A percentile compares a stretch with the other conserved stretches of the same genome.
phyloP scores from a whole-genome alignment of 2,113 vertebrate species.

The Apodemus speciosus region DNA sequence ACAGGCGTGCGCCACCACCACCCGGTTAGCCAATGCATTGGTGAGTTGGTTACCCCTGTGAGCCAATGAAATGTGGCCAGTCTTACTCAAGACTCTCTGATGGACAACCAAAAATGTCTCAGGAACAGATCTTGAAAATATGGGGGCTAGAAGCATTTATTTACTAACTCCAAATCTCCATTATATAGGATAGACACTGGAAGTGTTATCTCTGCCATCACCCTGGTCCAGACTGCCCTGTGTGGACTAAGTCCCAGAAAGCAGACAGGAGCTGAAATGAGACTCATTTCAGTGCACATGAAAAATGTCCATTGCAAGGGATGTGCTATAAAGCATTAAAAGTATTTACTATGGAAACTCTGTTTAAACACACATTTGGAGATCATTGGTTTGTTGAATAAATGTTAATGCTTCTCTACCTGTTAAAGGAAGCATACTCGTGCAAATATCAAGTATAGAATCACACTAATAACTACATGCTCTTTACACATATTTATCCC shows the following conservation, averaged over 20 bases:
- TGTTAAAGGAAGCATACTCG: not conserved
- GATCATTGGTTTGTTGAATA: not conserved
- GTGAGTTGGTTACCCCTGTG: not conserved
- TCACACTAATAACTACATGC: not conserved
- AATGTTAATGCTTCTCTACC: not conserved
- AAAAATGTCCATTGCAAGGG: not conserved
- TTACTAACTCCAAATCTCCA: not conserved
- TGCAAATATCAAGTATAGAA: not conserved
- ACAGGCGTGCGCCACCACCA: too few relatives aligned
- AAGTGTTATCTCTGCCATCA: not conserved
- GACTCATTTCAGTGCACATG: not conserved
- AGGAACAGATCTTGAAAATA: not conserved
- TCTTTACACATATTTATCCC: constrained; percentile 11
- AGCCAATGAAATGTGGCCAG: not conserved
- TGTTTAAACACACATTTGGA: constrained; percentile 24
- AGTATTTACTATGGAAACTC: not conserved
- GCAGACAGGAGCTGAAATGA: not conserved
- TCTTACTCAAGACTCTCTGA: not conserved
- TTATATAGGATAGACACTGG: not conserved
- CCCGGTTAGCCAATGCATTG: too few relatives aligned
- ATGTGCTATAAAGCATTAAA: not conserved
- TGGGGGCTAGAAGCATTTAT: not conserved
- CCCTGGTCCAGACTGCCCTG: not conserved
- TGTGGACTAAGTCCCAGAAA: constrained; percentile 24
- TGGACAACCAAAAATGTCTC: not conserved